Percentiles rank a stretch among this genome's conserved stretches.
These are phyloP conservation scores for Synergus gifuensis DNA, from an alignment of 2,888 invertebrate genomes.

Conservation along the genomic window DNA sequence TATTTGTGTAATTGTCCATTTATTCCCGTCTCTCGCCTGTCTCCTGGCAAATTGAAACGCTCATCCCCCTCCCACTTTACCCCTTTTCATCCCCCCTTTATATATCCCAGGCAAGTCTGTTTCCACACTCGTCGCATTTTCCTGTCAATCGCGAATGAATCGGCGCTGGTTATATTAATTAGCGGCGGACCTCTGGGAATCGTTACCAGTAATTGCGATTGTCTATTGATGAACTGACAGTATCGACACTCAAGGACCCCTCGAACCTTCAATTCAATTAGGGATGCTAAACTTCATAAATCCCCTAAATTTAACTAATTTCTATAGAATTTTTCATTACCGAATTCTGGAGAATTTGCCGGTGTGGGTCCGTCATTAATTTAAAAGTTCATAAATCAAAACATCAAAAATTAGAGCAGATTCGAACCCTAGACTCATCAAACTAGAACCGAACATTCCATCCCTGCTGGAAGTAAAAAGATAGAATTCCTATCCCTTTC, in stretches of 20 bases:
- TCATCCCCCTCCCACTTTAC: conserved; percentile 53
- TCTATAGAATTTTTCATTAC: not conserved
- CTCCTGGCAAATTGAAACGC: conserved; percentile 76
- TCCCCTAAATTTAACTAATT: not conserved
- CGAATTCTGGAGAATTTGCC: no score
- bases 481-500: no score
- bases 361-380: no score
- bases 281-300: not conserved
- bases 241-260: not conserved
- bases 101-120: conserved; percentile 54
- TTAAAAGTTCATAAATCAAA: no score
- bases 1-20: conserved; percentile 78
- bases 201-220: conserved; percentile 75
- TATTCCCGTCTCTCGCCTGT: conserved; percentile 76
- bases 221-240: conserved; percentile 57
- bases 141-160: conserved; percentile 76
- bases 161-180: conserved; percentile 76
- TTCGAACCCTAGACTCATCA: no score
- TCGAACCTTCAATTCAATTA: not conserved
- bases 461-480: no score
- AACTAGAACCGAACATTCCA: no score
- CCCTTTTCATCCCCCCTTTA: conserved; percentile 48
- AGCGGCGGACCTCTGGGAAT: conserved; percentile 73
- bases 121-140: conserved; percentile 64
- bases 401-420: no score